phyloP scores from a whole-genome alignment of 1,140 invertebrate species.

The Aphidius ervi region DNA sequence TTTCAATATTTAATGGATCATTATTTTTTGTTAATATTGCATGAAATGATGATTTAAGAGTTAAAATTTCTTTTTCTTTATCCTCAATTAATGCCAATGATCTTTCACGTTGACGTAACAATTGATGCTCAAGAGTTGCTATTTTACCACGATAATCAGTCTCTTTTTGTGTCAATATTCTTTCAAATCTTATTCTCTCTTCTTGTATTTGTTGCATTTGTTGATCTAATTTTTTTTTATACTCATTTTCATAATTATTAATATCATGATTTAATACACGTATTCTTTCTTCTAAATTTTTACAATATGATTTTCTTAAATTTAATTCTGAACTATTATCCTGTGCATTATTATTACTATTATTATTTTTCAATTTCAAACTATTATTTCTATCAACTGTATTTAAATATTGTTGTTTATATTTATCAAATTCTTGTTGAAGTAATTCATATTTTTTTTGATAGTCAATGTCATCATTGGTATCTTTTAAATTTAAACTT shows the following conservation, averaged over 20 bases:
- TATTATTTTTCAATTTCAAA: conserved; percentile 29
- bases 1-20: conserved; percentile 4
- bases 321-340: conserved; percentile 46
- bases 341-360: conserved; percentile 45
- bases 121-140: conserved; percentile 65
- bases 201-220: conserved; percentile 51
- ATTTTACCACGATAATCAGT: conserved; percentile 59
- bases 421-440: conserved; percentile 50
- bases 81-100: conserved; percentile 73
- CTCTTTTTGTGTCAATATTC: conserved; percentile 43
- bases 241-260: conserved; percentile 56
- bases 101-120: conserved; percentile 74
- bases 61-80: conserved; percentile 74
- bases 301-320: conserved; percentile 58
- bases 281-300: conserved; percentile 62
- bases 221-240: conserved; percentile 53
- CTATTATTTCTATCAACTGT: conserved; percentile 37
- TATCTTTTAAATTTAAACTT: conserved; percentile 35
- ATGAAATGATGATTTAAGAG: conserved; percentile 60
- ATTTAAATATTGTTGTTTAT: conserved; percentile 37
- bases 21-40: conserved; percentile 48
- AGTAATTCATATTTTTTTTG: conserved; percentile 53
- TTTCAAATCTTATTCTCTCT: conserved; percentile 49
- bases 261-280: conserved; percentile 60
- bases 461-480: conserved; percentile 39